These are phyloP conservation scores for Ptychoptera contaminata DNA, from an alignment of 2,888 invertebrate genomes.

Conservation along the genomic window DNA sequence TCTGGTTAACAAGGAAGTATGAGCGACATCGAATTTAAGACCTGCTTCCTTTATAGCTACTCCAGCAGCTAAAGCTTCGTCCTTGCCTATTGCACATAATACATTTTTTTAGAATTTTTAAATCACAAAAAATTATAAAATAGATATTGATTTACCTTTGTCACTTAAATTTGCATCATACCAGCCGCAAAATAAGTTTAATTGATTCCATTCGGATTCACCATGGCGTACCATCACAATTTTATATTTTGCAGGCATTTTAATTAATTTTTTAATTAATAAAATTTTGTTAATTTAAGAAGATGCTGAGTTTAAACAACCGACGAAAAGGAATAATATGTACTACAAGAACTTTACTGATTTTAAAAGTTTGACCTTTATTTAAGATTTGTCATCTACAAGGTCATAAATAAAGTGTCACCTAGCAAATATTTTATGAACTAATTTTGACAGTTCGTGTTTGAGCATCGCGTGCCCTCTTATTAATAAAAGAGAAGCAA, in stretches of 20 bases:
- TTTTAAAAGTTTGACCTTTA: too few relatives aligned
- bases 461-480: background rate
- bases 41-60: conserved; percentile 53
- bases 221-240: conserved; percentile 59
- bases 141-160: conserved; percentile 34
- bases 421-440: background rate
- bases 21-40: conserved; percentile 60
- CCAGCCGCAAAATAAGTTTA: conserved; percentile 61
- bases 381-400: conserved; percentile 10
- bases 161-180: conserved; percentile 51
- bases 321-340: too few relatives aligned
- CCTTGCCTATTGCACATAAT: conserved; percentile 15
- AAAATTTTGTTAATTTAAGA: background rate
- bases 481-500: too few relatives aligned
- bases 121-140: too few relatives aligned
- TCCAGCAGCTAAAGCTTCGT: conserved; percentile 38
- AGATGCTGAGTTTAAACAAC: too few relatives aligned
- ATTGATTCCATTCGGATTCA: conserved; percentile 60
- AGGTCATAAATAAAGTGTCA: conserved; percentile 10
- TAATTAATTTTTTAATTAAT: conserved; percentile 8
- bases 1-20: conserved; percentile 63
- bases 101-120: background rate
- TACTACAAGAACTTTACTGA: too few relatives aligned
- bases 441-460: background rate
- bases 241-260: conserved; percentile 37